phyloP scores from a whole-genome alignment of 2,797 vertebrate species.

The Enteromius argenteus region DNA sequence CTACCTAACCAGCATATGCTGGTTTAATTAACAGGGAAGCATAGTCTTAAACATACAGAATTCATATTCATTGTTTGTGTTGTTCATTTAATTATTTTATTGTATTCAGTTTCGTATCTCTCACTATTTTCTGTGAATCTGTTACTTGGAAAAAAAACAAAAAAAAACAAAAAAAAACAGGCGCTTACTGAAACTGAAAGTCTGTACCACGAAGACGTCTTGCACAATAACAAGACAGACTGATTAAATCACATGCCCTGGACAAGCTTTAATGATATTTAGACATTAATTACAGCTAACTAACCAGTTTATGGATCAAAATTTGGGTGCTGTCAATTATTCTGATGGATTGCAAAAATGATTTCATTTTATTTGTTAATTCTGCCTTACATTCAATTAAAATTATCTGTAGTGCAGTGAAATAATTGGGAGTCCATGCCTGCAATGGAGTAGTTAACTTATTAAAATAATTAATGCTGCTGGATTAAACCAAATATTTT shows the following conservation, averaged over 20 bases:
- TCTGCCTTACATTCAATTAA: background rate
- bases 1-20: too few species aligned
- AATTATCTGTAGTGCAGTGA: background rate
- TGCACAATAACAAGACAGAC: constrained; percentile 25
- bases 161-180: too few species aligned
- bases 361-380: constrained; percentile 29
- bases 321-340: constrained; percentile 73
- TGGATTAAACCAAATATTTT: background rate
- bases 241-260: constrained; percentile 59
- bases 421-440: background rate
- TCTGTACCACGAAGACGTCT: background rate
- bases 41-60: background rate
- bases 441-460: background rate
- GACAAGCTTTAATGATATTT: constrained; percentile 65
- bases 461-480: constrained; percentile 2
- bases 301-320: constrained; percentile 70
- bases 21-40: too few species aligned
- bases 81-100: background rate
- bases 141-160: too few species aligned
- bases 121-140: background rate
- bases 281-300: constrained; percentile 68
- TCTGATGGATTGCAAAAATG: constrained; percentile 70
- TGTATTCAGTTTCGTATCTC: background rate
- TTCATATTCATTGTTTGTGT: too few species aligned
- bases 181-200: background rate